phyloP scores from a whole-genome alignment of 2,797 vertebrate species.

The Arvicola amphibius region DNA sequence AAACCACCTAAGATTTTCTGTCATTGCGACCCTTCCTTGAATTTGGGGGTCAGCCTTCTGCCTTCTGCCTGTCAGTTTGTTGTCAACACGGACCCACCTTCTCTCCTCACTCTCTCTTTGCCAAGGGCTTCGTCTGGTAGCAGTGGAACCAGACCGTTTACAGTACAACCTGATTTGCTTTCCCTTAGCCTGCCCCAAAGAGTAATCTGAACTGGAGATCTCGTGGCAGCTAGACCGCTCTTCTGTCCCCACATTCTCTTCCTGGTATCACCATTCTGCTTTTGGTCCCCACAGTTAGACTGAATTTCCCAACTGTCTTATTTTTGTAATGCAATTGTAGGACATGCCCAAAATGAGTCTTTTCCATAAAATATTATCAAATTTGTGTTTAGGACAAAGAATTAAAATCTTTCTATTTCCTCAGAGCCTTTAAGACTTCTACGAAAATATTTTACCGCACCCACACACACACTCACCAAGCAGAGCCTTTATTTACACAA shows the following conservation, averaged over 20 bases:
- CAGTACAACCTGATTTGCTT: background rate
- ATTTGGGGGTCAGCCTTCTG: background rate
- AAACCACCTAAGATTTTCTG: background rate
- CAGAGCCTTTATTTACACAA: background rate
- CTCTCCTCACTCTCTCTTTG: too few relatives aligned
- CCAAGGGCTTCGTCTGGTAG: background rate
- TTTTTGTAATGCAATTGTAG: background rate
- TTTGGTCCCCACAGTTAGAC: background rate
- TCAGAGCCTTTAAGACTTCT: background rate
- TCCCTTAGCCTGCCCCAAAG: background rate
- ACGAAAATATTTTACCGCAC: background rate
- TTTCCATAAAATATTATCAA: background rate
- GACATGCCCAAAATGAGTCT: background rate
- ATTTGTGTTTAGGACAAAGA: background rate
- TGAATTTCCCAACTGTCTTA: background rate
- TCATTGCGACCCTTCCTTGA: background rate
- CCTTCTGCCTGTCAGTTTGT: background rate
- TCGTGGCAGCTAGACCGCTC: background rate
- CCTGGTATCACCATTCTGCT: background rate
- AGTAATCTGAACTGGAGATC: background rate
- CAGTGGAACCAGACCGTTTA: background rate
- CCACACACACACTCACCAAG: too few relatives aligned
- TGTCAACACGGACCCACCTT: background rate
- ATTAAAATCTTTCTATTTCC: background rate
- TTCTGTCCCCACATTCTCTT: background rate